Percentiles rank a stretch among this genome's conserved stretches.
These are phyloP conservation scores for Mya arenaria DNA, from an alignment of 1,140 invertebrate species.

Conservation along the genomic window DNA sequence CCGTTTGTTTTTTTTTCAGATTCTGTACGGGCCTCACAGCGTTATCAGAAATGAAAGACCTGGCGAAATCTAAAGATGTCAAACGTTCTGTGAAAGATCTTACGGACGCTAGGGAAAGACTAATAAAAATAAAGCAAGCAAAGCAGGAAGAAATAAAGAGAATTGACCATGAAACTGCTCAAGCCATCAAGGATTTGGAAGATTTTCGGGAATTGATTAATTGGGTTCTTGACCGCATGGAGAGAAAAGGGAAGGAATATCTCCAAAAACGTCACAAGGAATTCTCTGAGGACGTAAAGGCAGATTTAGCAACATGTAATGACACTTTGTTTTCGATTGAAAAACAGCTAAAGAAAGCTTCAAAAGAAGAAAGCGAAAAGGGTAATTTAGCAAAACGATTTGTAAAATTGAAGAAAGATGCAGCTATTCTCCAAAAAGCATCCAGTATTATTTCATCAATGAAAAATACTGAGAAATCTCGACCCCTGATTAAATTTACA, in stretches of 20 bases:
- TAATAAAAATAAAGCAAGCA: constrained; percentile 26
- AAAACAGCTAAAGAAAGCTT: not conserved
- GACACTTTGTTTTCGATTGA: not conserved
- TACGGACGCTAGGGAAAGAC: constrained; percentile 12
- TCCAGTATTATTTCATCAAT: not conserved
- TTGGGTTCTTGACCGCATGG: constrained; percentile 34
- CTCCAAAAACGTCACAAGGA: constrained; percentile 25
- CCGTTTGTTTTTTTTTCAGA: constrained; percentile 21
- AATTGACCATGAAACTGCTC: constrained; percentile 33
- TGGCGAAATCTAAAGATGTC: constrained; percentile 23
- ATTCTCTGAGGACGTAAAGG: constrained; percentile 3
- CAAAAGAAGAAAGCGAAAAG: not conserved
- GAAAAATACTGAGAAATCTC: not conserved
- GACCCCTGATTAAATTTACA: constrained; percentile 30
- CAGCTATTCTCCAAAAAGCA: not conserved
- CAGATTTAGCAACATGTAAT: constrained; percentile 28
- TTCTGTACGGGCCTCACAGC: not conserved
- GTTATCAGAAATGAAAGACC: not conserved
- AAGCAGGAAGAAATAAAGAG: constrained; percentile 18
- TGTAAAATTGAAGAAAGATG: constrained; percentile 16
- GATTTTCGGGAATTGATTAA: constrained; percentile 32
- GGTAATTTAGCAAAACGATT: not conserved
- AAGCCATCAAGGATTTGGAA: constrained; percentile 41
- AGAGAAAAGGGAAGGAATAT: constrained; percentile 39
- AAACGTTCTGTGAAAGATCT: constrained; percentile 26